Evolutionary conservation across 2,113 vertebrate genomes (phyloP), one percentile per base, ranked within the genome.

Genomic region (Climacteris rufus): DNA sequence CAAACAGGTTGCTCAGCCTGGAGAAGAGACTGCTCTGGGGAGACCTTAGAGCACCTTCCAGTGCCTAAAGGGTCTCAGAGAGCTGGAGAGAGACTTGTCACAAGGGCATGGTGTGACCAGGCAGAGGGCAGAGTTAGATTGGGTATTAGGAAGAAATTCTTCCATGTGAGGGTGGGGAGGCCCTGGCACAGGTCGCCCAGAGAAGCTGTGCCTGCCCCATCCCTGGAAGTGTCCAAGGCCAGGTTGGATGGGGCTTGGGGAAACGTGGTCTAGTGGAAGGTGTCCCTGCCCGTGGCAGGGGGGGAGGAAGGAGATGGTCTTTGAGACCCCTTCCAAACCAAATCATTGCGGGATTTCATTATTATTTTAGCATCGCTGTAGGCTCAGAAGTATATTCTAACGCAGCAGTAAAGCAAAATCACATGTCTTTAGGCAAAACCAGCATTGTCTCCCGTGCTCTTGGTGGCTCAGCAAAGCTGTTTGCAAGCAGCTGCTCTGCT

Each of bases 381-480:
- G 18, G n/a, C 18, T 4, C 28, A 5, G 39, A 19, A 21, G 4
- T 5, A 8, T 10, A 1, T 49, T 23, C 7, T 7, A 37, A 33
- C 1, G 15, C 44, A 30, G 7, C 49, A 35, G 17, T 6, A 7
- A 30, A 59, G 66, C 39, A 11, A 35, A 22, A 5, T 25, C 3
- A 1, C 20, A 3, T 15, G 15, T 11, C 14, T 24, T 56, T 6
- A 25, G 57, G 27, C 49, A 13, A 28, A 60, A 18, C 19, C 3
- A 33, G 23, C 16, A 1, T 64, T 28, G 7, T 42, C 69, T 18
- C 25, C 65, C 33, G 65, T 23, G 13, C 28, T n/a, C 33, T 2
- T 2, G 0, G 15, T 4, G 12, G 33, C 35, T 63, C 13, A 9
- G 33, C 57, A 42, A 14, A 59, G 23, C 16, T 31, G 8, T 13